Conservation (phyloP, 2,888 invertebrate species). For the Drosophila silvestris region DNA sequence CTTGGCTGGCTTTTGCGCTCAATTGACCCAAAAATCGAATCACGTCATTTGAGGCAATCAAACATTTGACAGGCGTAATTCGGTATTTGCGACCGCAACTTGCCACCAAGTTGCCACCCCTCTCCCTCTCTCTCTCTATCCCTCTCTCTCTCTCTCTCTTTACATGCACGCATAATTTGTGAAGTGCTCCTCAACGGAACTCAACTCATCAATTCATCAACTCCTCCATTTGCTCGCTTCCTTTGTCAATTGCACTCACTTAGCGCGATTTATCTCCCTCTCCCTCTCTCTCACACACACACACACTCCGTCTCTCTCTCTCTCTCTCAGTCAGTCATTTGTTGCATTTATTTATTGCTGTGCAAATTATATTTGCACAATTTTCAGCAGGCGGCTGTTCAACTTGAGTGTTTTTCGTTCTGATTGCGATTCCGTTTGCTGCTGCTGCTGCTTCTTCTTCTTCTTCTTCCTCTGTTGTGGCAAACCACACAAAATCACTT, state of each 20-base stretch:
- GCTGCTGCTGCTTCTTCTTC: constrained; percentile 1
- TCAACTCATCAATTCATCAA: constrained; percentile 47
- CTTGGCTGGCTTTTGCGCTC: constrained; percentile 21
- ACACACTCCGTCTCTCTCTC: neutral
- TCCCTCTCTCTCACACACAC: neutral
- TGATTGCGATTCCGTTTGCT: constrained; percentile 23
- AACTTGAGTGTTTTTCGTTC: constrained; percentile 51
- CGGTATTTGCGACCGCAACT: constrained; percentile 48
- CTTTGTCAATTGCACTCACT: constrained; percentile 78
- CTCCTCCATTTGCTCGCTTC: constrained; percentile 68
- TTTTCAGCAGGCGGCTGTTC: constrained; percentile 41
- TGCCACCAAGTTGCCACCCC: constrained; percentile 13
- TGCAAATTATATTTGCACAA: constrained; percentile 81
- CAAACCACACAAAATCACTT: constrained; percentile 66
- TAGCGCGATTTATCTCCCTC: constrained; percentile 50
- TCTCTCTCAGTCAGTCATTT: constrained; percentile 29
- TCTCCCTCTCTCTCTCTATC: neutral
- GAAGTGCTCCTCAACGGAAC: constrained; percentile 44
- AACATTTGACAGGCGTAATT: constrained; percentile 49
- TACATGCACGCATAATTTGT: constrained; percentile 77
- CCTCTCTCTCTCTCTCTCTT: constrained; percentile 1
- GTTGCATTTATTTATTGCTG: constrained; percentile 66
- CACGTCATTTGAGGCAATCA: constrained; percentile 53
- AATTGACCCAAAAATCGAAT: constrained; percentile 44
- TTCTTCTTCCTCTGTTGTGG: constrained; percentile 43